Evolutionary conservation across 2,113 vertebrate genomes (phyloP).

Genomic region (Semicossyphus pulcher): DNA sequence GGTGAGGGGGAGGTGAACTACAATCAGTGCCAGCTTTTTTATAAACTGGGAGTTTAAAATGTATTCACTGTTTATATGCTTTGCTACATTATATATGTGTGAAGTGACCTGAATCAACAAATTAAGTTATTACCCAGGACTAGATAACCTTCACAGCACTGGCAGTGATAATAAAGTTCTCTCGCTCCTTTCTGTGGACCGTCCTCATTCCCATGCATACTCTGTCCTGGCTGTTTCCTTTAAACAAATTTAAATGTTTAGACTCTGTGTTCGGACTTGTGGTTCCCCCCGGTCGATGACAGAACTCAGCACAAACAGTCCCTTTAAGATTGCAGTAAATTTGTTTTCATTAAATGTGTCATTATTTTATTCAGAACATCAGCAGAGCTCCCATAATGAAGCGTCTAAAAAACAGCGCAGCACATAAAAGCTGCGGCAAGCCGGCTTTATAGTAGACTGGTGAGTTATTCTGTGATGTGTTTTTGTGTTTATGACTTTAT

Average conservation of each 20-base stretch:
- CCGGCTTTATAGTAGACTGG: slow-evolving; percentile 13
- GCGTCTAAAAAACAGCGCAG: slow-evolving; percentile 32
- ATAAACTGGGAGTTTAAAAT: too few relatives aligned
- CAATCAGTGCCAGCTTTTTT: too few relatives aligned
- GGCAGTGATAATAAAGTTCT: not conserved
- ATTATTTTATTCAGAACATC: slow-evolving; percentile 43
- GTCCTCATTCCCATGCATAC: too few relatives aligned
- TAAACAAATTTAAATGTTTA: too few relatives aligned
- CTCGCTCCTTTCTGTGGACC: not conserved
- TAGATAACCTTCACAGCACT: not conserved
- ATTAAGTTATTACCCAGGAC: too few relatives aligned
- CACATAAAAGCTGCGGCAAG: slow-evolving; percentile 50
- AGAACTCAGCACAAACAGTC: slow-evolving; percentile 31
- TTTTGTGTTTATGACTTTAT: slow-evolving; percentile 39
- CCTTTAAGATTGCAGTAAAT: slow-evolving; percentile 16
- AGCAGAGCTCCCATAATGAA: slow-evolving; percentile 41
- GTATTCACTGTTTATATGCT: too few relatives aligned
- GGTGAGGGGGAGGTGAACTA: too few relatives aligned
- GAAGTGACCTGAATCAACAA: too few relatives aligned
- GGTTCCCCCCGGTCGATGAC: slow-evolving; percentile 8
- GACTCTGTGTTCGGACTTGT: slow-evolving; percentile 2
- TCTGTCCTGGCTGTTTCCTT: too few relatives aligned
- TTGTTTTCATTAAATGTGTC: slow-evolving; percentile 55
- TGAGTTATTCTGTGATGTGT: slow-evolving; percentile 23
- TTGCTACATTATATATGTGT: too few relatives aligned